These are phyloP conservation scores for Spinibarbus caldwelli DNA, from an alignment of 2,797 vertebrate species.

Conservation along the genomic window DNA sequence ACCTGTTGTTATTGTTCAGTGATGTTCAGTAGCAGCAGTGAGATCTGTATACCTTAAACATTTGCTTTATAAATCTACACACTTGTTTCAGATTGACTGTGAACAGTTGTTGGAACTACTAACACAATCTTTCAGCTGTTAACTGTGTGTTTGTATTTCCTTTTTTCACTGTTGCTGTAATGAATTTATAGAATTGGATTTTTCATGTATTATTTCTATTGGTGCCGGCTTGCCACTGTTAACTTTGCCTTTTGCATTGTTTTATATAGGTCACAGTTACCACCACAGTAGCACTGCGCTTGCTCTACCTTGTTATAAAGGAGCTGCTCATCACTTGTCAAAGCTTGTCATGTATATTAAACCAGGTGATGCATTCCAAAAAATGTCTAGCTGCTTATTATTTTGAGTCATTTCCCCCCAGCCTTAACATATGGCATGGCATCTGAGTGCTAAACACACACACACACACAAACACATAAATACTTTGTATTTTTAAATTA, in stretches of 20 bases:
- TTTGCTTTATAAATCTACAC: background rate
- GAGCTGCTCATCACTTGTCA: slow-evolving; percentile 45
- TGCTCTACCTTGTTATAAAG: slow-evolving; percentile 28
- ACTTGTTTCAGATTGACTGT: background rate
- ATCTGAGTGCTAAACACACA: background rate
- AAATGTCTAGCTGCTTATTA: background rate
- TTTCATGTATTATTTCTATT: background rate
- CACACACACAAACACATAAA: too few relatives aligned
- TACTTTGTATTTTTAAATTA: too few relatives aligned
- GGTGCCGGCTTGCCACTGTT: slow-evolving; percentile 24
- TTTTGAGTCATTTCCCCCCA: background rate
- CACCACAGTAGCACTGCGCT: slow-evolving; percentile 18
- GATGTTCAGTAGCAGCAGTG: slow-evolving; percentile 17
- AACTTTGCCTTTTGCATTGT: slow-evolving; percentile 40
- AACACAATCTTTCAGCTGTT: background rate
- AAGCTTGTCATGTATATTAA: slow-evolving; percentile 55
- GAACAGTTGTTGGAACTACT: background rate
- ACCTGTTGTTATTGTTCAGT: slow-evolving; percentile 23
- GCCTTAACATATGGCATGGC: background rate
- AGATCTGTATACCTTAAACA: background rate
- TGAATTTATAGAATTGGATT: background rate
- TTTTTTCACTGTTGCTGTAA: background rate
- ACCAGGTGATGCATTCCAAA: slow-evolving; percentile 24
- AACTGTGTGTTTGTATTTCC: slow-evolving; percentile 6
- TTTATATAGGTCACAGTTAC: slow-evolving; percentile 40